Evolutionary conservation across 2,113 vertebrate genomes (phyloP).

Genomic region (Azemiops feae): DNA sequence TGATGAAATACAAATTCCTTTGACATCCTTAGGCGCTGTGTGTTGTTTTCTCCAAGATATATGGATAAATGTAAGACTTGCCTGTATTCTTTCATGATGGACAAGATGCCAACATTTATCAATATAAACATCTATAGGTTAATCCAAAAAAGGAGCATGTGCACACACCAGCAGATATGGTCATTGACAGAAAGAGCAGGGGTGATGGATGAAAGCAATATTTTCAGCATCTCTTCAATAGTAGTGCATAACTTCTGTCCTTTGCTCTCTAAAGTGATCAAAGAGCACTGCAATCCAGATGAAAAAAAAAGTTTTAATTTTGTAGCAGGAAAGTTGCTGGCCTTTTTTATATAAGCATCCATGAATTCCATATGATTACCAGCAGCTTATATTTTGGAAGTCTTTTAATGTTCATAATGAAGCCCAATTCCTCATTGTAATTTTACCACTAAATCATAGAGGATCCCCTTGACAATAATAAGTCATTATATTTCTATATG

Average conservation of each 20-base stretch:
- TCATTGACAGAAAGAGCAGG: not conserved
- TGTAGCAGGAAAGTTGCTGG: conserved; percentile 55
- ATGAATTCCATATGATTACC: conserved; percentile 59
- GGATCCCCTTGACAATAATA: conserved; percentile 55
- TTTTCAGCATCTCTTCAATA: not conserved
- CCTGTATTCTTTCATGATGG: not conserved
- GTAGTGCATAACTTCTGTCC: not conserved
- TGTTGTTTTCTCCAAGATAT: not conserved
- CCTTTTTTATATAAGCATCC: conserved; percentile 42
- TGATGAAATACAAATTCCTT: not conserved
- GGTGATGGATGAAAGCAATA: not conserved
- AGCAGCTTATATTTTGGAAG: conserved; percentile 67
- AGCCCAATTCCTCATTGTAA: conserved; percentile 67
- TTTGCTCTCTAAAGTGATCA: conserved; percentile 28
- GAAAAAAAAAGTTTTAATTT: conserved; percentile 64
- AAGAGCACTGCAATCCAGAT: conserved; percentile 47
- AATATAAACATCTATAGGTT: not conserved
- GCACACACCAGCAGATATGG: not conserved
- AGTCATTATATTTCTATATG: conserved; percentile 60
- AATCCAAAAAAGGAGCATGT: not conserved
- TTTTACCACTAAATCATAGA: conserved; percentile 69
- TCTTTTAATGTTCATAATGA: conserved; percentile 73
- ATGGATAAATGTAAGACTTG: not conserved
- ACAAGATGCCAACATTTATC: not conserved
- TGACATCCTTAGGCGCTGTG: not conserved